Evolutionary conservation across 2,113 vertebrate species (phyloP).

Genomic region (Anas platyrhynchos): DNA sequence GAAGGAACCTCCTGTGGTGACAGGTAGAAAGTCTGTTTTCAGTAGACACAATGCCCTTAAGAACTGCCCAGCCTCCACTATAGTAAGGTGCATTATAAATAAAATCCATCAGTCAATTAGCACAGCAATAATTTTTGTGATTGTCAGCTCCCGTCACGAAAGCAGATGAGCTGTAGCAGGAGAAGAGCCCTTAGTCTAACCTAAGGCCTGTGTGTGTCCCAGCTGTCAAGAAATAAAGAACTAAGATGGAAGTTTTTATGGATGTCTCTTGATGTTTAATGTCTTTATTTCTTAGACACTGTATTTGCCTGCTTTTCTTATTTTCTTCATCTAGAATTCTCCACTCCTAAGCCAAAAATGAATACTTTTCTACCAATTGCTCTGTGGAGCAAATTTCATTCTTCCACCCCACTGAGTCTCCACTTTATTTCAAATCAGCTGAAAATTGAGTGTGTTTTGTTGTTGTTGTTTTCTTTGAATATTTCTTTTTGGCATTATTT

Average conservation of each 20-base stretch:
- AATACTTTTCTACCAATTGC: not conserved
- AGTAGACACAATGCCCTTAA: not conserved
- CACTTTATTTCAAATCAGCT: not conserved
- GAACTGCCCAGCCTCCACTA: not conserved
- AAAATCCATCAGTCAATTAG: not conserved
- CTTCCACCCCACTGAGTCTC: not conserved
- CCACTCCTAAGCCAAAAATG: not conserved
- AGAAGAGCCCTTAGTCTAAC: not conserved
- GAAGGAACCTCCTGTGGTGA: not conserved
- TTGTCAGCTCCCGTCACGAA: not conserved
- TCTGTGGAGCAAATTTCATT: not conserved
- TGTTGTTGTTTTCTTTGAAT: not conserved
- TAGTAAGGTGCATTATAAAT: not conserved
- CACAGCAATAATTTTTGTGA: not conserved
- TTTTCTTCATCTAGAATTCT: not conserved
- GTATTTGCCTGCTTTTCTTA: not conserved
- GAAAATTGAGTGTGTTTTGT: not conserved
- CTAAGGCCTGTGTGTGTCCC: not conserved
- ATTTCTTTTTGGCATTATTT: not conserved
- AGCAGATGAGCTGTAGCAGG: not conserved
- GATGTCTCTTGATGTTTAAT: not conserved
- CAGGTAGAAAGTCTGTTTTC: not conserved
- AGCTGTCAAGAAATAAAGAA: not conserved
- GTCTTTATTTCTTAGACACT: not conserved
- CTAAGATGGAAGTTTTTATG: not conserved